Base-by-base conservation (phyloP, 2,113 vertebrate species). In the Amblyornis subalaris region DNA sequence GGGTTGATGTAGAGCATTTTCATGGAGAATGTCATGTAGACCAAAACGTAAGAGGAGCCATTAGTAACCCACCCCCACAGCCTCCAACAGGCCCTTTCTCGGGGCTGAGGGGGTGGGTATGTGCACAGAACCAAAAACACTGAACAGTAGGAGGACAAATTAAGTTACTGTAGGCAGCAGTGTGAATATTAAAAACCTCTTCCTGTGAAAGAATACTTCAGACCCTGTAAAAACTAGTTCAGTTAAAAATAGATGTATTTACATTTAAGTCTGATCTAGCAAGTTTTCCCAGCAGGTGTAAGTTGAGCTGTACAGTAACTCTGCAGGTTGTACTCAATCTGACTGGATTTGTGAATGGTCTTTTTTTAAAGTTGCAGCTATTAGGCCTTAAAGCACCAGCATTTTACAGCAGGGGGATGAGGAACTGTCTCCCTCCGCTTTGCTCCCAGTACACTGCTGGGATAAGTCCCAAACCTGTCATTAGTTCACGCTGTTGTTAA, bases 191-290 rank as follows among this genome's bases (percentile, higher is more conserved):
- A 96, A 96, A 93, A 95, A 94, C 94, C 91, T 93, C 85, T 95
- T 96, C 96, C 93, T 95, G 95, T 96, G 95, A 96, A 97, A 95
- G 95, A 96, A 96, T 94, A 96, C 95, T 76, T 96, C 90, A 95
- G 96, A 96, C 96, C 97, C 95, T 96, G 95, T 96, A 97, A 97
- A 97, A 97, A 95, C 95, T 95, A 90, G 93, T 96, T 96, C 88
- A 89, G 95, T 97, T 96, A 97, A 97, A 97, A 97, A 97, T 95
- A 97, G 96, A 96, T 94, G 92, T 97, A 97, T 96, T 96, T 97
- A 97, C 97, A 97, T 91, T 86, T 89, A 90, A 93, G 95, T 97
- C 96, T 96, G 96, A 97, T 89, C 95, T 92, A 92, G 95, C 86
- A 92, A 93, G 87, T 95, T 94, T 93, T 91, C 94, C 95, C 82